phyloP scores from a whole-genome alignment of 2,113 vertebrate species.

The Danio rerio region DNA sequence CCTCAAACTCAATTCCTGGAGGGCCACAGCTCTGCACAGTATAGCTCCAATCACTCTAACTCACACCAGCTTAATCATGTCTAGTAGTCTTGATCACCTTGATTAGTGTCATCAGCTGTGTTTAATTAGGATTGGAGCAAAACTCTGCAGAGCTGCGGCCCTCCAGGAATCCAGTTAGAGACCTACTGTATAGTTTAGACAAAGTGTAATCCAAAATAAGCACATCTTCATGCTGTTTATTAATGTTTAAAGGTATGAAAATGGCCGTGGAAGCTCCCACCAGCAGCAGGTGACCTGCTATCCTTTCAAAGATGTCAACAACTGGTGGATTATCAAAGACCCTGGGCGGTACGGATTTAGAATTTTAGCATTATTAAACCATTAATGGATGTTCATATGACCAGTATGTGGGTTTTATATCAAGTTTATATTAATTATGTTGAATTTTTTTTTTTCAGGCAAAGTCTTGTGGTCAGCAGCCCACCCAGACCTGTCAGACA shows the following conservation, averaged over 20 bases:
- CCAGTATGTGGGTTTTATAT: not conserved
- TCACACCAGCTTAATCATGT: no score
- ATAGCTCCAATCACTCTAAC: no score
- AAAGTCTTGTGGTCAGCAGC: slow-evolving; percentile 86
- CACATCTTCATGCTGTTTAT: slow-evolving; percentile 4
- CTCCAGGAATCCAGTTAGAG: no score
- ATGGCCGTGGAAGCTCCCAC: slow-evolving; percentile 94
- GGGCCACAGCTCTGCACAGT: no score
- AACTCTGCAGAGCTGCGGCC: no score
- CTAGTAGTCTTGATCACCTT: no score
- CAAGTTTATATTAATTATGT: not conserved
- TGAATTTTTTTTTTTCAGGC: slow-evolving; percentile 71
- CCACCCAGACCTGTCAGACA: slow-evolving; percentile 87
- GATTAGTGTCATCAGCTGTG: no score
- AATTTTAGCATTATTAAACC: not conserved
- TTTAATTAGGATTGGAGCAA: no score
- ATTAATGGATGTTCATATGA: not conserved
- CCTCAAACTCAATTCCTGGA: no score
- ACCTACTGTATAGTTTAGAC: no score
- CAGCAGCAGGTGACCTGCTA: slow-evolving; percentile 98
- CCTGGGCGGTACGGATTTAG: slow-evolving; percentile 77
- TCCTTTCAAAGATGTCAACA: slow-evolving; percentile 97
- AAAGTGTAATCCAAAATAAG: not conserved
- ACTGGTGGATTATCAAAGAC: slow-evolving; percentile 98
- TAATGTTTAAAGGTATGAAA: slow-evolving; percentile 84